Evolutionary conservation across 2,797 vertebrate species (phyloP).

Genomic region (Manis pentadactyla): DNA sequence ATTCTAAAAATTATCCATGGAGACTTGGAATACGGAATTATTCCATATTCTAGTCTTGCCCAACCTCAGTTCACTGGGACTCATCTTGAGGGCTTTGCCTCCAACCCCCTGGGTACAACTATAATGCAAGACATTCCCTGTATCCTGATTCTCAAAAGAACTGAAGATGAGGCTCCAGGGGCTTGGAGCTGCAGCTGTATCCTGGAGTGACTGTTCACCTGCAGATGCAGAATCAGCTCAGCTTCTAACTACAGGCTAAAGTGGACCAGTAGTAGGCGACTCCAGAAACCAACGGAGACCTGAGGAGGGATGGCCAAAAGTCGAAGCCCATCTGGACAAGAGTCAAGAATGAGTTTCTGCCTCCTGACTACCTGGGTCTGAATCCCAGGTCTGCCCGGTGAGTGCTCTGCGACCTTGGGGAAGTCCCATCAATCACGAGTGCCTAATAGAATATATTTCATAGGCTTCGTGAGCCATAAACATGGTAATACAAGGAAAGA

Average conservation of each 20-base stretch:
- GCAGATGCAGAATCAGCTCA: background rate
- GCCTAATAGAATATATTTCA: background rate
- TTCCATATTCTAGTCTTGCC: background rate
- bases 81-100: background rate
- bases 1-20: background rate
- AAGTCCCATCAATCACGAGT: background rate
- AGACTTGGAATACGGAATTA: background rate
- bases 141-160: no score
- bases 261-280: background rate
- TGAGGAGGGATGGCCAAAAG: accelerated
- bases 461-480: background rate
- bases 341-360: background rate
- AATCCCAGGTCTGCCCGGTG: background rate
- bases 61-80: background rate
- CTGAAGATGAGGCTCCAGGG: background rate
- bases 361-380: background rate
- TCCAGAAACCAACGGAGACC: background rate
- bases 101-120: no score
- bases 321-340: background rate
- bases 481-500: background rate
- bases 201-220: background rate
- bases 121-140: background rate
- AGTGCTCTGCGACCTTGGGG: background rate
- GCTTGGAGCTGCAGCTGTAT: background rate
- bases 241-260: background rate